Base-by-base conservation (phyloP, 2,113 vertebrate genomes). In the Psilopsiagon aurifrons region DNA sequence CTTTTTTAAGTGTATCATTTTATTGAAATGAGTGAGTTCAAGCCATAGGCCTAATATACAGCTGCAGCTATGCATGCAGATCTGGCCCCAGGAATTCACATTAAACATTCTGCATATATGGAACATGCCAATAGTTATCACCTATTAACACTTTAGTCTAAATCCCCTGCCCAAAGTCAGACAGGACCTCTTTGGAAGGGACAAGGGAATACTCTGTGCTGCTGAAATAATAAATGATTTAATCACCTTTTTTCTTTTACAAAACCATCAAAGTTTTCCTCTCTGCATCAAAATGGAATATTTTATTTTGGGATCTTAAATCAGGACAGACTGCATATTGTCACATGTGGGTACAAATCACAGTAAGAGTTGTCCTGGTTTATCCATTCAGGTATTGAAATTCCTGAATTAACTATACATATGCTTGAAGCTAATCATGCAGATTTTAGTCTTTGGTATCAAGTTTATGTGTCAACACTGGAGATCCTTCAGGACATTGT, bases 21-120 rank as follows among this genome's bases (percentile, higher is more conserved):
- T 86, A 68, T 23, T 92, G 55, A 94, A 92, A 90, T 64, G 25
- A 83, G 23, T 39, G 51, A 79, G 55, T 84, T 95, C 86, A 88
- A 74, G 75, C 51, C 70, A 44, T 57, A 91, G 60, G 47, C 88
- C 80, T 91, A 78, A 78, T 22, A 59, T 13, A 37, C 25, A 92
- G 59, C 63, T 92, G 49, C 44, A 88, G 37, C 25, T 55, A 7
- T 74, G 49, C 20, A 57, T 81, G 46, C 31, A 63, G 33, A 63
- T 60, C 19, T 69, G 41, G 5, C 23, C 55, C 31, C 43, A 62
- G 62, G n/a, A 88, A 90, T 75, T 70, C 76, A 27, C 13, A 67
- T 46, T 49, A 15, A 20, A 27, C 7, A 3, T 70, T 83, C 54
- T 66, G 14, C 73, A 3, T 46, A 29, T 27, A 17, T 43, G 54